Base-by-base conservation (phyloP, 2,797 vertebrate genomes). In the Apogon talboti region DNA sequence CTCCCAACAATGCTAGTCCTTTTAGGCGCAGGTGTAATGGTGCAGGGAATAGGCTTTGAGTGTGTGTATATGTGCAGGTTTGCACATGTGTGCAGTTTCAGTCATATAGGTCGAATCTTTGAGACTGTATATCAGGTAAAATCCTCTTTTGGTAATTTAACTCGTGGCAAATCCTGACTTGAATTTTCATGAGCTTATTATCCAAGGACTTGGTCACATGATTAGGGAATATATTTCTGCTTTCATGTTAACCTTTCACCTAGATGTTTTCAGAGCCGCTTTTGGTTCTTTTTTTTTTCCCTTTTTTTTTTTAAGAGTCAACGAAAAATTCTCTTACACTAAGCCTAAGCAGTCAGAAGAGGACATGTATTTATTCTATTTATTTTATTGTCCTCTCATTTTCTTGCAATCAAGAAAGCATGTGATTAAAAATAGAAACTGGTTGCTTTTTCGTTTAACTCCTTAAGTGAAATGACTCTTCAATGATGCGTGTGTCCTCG, bases 1-100 rank as follows among this genome's bases (percentile, higher is more conserved):
- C 33, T 66, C 65, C 52, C 60, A 81, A 90, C 84, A 92, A 90
- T 74, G 50, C 52, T 18, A 61, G 37, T 48, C 52, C 51, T 81
- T 85, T 77, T 70, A 75, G 63, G 47, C 65, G 59, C 84, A 84
- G 81, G 82, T 88, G 84, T 83, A 81, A 74, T 70, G 67, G 71
- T 67, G 67, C 63, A 15, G 58, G 46, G 74, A 72, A 18, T 67
- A 69, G 67, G 19, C 21, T 69, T 47, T 47, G 38, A 10, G 54
- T 40, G 56, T 44, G 7, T 54, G 33, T 28, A 24, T 49, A 48
- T 57, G 24, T 42, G 18, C 40, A 8, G 41, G 28, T n/a, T 13
- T 35, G 14, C 50, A 37, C 47, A 16, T 57, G 10, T 21, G 43
- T 63, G 19, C 13, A 24, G 52, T 61, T 73, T 64, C 33, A 63